Evolutionary conservation across 2,797 vertebrate species (phyloP).

Genomic region (Acipenser ruthenus): DNA sequence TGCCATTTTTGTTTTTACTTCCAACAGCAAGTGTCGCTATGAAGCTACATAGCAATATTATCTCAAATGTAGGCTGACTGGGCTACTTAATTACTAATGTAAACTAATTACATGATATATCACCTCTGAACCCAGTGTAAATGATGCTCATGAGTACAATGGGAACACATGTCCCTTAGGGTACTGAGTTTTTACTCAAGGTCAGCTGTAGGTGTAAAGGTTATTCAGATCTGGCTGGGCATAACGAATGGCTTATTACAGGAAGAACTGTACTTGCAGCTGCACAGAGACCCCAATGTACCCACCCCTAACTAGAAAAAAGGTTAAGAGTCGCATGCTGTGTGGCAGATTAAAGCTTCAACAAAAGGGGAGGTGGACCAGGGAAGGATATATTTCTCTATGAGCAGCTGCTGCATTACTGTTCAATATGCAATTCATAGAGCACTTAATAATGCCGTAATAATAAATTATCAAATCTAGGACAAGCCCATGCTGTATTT

Average conservation of each 20-base stretch:
- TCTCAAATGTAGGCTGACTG: too few relatives aligned
- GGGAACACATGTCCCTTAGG: constrained; percentile 43
- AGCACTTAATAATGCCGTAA: constrained; percentile 36
- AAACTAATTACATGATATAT: too few relatives aligned
- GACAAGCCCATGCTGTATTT: constrained; percentile 35
- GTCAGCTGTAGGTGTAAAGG: constrained; percentile 52
- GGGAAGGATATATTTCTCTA: constrained; percentile 27
- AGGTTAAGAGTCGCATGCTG: constrained; percentile 28
- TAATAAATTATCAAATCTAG: constrained; percentile 35
- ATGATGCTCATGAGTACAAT: constrained; percentile 46
- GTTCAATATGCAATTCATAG: constrained; percentile 47
- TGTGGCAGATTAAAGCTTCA: constrained; percentile 19
- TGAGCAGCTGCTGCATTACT: constrained; percentile 62
- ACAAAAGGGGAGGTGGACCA: constrained; percentile 16
- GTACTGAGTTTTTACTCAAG: constrained; percentile 39
- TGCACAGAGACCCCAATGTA: not conserved
- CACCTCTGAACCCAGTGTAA: too few relatives aligned
- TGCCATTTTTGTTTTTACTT: too few relatives aligned
- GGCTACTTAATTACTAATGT: too few relatives aligned
- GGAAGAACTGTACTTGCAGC: not conserved
- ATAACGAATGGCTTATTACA: not conserved
- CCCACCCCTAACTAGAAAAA: constrained; percentile 7
- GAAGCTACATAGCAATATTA: too few relatives aligned
- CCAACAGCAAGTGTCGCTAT: too few relatives aligned
- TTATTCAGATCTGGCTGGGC: constrained; percentile 15